A percentile compares a stretch with the other conserved stretches of the same genome.
Evolutionary conservation across 2,888 invertebrate species (phyloP).

Genomic region (Conomelus anceps): DNA sequence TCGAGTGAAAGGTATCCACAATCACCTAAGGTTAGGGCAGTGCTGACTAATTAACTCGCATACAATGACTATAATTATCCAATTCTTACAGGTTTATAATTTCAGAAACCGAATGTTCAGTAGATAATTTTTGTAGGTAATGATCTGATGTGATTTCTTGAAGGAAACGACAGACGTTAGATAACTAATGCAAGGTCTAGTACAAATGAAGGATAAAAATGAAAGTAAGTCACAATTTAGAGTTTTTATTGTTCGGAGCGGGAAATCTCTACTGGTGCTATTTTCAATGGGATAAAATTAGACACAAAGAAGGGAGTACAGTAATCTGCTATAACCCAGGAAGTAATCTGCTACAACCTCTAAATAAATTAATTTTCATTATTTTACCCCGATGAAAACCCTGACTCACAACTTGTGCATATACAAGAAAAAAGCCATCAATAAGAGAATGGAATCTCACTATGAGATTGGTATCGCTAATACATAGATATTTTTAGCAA

Average conservation of each 20-base stretch:
- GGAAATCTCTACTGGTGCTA: too few relatives aligned
- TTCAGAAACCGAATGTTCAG: neutral
- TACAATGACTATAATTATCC: neutral
- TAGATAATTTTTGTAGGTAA: neutral
- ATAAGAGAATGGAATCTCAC: too few relatives aligned
- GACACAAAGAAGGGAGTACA: too few relatives aligned
- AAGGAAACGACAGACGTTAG: neutral
- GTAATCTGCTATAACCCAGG: too few relatives aligned
- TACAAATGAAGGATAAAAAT: neutral
- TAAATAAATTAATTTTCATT: too few relatives aligned
- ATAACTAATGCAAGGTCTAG: neutral
- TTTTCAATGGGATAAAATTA: too few relatives aligned
- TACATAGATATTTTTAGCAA: too few relatives aligned
- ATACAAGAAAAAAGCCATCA: too few relatives aligned
- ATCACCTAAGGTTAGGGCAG: neutral
- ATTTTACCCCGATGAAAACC: too few relatives aligned
- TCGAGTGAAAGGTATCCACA: neutral
- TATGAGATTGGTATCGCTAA: too few relatives aligned
- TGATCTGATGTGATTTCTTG: neutral
- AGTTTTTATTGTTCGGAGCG: neutral
- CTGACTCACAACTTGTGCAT: too few relatives aligned
- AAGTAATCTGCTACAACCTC: too few relatives aligned
- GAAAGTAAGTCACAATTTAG: neutral
- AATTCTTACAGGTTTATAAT: neutral
- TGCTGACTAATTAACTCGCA: neutral